Evolutionary conservation across 2,113 vertebrate species (phyloP).

Genomic region (Rhagologus leucostigma): DNA sequence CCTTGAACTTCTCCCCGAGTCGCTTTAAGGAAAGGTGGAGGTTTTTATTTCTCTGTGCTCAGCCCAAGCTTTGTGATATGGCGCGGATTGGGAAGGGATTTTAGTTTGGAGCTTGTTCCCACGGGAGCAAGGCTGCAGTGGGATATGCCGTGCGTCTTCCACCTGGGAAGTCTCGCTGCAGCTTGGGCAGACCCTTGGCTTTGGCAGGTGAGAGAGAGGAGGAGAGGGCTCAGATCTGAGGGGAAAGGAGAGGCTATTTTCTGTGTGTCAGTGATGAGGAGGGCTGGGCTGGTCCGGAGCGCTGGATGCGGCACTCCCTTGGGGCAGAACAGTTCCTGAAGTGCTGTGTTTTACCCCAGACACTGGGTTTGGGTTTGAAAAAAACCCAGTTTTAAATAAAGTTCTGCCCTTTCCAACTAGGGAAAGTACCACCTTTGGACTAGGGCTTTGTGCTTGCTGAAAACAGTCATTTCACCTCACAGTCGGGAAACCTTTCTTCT

Average conservation of each 20-base stretch:
- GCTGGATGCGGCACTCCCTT: neutral
- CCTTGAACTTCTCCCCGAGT: neutral
- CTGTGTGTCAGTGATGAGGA: neutral
- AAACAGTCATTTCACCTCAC: neutral
- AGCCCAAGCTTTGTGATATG: neutral
- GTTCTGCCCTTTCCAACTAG: neutral
- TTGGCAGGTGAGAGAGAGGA: neutral
- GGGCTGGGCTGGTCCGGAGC: neutral
- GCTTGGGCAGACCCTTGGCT: neutral
- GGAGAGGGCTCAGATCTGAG: neutral
- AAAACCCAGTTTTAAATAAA: neutral
- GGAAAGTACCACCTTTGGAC: neutral
- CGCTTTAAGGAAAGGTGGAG: neutral
- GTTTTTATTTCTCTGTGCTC: neutral
- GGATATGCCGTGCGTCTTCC: rapidly evolving
- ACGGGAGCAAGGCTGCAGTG: neutral
- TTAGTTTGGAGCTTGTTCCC: neutral
- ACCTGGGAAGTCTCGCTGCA: neutral
- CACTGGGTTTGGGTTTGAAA: neutral
- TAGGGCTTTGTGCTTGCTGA: neutral
- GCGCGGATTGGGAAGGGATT: neutral
- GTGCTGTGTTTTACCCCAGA: neutral
- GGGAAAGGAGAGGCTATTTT: neutral
- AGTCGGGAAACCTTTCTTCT: neutral
- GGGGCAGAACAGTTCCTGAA: neutral